Evolutionary conservation across 1,140 invertebrate genomes (phyloP).

Genomic region (Sitodiplosis mosellana): DNA sequence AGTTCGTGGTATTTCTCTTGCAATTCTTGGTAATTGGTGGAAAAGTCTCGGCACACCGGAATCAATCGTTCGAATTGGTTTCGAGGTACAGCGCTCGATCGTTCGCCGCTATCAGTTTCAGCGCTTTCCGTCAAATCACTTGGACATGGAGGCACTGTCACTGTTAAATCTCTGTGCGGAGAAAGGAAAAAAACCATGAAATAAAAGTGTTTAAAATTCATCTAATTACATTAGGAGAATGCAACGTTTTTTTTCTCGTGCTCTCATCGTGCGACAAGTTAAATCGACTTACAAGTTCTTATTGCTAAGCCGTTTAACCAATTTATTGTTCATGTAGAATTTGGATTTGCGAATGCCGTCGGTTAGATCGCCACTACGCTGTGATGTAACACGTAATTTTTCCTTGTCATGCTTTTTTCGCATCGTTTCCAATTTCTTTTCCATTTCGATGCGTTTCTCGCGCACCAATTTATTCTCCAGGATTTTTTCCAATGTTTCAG

Average conservation of each 20-base stretch:
- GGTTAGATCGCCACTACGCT: conserved; percentile 31
- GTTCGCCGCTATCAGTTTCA: conserved; percentile 27
- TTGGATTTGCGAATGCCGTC: conserved; percentile 43
- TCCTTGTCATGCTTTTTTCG: conserved; percentile 77
- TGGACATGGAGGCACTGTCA: conserved; percentile 19
- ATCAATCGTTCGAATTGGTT: conserved; percentile 49
- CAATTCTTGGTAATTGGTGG: conserved; percentile 55
- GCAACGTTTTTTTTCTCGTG: background rate
- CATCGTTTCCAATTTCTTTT: conserved; percentile 70
- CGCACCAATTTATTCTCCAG: conserved; percentile 62
- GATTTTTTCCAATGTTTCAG: conserved; percentile 62
- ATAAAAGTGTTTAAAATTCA: background rate
- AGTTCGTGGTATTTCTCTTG: conserved; percentile 69
- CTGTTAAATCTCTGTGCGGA: conserved; percentile 18
- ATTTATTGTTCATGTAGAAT: conserved; percentile 50
- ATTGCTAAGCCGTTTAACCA: conserved; percentile 60
- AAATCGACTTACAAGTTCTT: conserved; percentile 55
- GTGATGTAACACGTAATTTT: conserved; percentile 35
- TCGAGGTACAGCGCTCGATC: conserved; percentile 28
- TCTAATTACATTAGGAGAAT: too few relatives aligned
- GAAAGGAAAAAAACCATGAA: background rate
- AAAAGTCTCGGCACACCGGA: conserved; percentile 46
- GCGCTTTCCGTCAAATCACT: conserved; percentile 17
- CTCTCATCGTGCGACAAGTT: background rate
- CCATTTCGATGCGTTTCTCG: conserved; percentile 64